A percentile compares a stretch with the other conserved stretches of the same genome.
Conservation (phyloP, 2,888 invertebrate species). For the Mimumesa dahlbomi region DNA sequence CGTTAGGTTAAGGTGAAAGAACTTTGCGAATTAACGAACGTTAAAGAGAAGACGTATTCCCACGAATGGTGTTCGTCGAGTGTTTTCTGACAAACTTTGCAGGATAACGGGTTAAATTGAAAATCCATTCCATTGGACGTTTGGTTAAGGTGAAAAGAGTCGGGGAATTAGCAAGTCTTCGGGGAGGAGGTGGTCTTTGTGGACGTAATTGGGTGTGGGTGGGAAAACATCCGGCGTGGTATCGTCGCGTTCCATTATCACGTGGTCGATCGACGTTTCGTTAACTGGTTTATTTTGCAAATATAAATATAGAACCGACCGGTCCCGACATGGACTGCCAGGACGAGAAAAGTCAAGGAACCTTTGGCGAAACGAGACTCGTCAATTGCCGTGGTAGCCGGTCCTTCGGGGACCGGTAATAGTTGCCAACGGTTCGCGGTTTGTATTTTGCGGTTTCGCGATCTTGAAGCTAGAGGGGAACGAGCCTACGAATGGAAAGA, state of each 20-base stretch:
- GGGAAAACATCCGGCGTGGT: conserved; percentile 21
- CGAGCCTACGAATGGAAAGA: not conserved
- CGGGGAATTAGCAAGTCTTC: conserved; percentile 24
- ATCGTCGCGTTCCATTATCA: conserved; percentile 56
- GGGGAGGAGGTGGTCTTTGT: not conserved
- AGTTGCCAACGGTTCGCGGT: conserved; percentile 35
- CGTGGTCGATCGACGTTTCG: conserved; percentile 52
- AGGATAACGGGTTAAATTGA: not conserved
- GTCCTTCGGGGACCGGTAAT: conserved; percentile 12
- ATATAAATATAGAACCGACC: too few relatives aligned
- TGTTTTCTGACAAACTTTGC: conserved; percentile 35
- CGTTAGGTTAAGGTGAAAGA: too few relatives aligned
- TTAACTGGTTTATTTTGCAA: conserved; percentile 52
- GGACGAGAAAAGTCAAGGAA: conserved; percentile 41
- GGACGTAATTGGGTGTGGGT: conserved; percentile 19
- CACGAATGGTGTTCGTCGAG: too few relatives aligned
- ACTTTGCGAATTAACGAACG: too few relatives aligned
- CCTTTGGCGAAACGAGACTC: conserved; percentile 18
- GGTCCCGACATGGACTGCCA: conserved; percentile 1
- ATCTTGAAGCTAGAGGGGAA: conserved; percentile 7
- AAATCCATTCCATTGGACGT: not conserved
- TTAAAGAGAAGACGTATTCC: too few relatives aligned
- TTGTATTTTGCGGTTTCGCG: conserved; percentile 33
- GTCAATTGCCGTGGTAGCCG: conserved; percentile 20
- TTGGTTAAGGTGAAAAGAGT: not conserved